Evolutionary conservation across 2,888 invertebrate species (phyloP), one percentile per base, ranked within the genome.

Genomic region (Acronicta alni): DNA sequence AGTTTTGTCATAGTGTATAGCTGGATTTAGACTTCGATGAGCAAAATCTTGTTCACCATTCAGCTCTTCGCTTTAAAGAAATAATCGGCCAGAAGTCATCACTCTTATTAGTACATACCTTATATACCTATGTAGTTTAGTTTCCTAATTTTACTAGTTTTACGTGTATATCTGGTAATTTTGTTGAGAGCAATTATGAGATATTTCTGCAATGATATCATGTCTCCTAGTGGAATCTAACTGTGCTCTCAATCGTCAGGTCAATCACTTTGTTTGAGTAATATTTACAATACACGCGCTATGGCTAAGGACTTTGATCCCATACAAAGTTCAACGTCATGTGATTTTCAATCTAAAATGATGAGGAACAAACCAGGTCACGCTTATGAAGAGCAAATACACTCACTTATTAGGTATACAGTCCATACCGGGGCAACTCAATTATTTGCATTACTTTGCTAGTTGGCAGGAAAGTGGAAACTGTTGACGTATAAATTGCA

Each of bases 251-350:
- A 30, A 30, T 30, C 35, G 23, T 14, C 39, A 44, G 51, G 41
- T 52, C 44, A 67, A 58, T 45, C 10, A 47, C 41, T 55, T 15
- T 26, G 10, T 53, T 45, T 37, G 42, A 53, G n/a, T 15, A 18
- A n/a, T n/a, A 30, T 12, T 38, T 54, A 63, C 64, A 62, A 57
- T 10, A 17, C 41, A 52, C 38, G 12, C 23, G 6, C n/a, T 70
- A 41, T 61, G 45, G 17, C 17, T 39, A 39, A 62, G 63, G 17
- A 69, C 56, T 56, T 68, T 55, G 56, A 46, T 37, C 56, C 46
- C 17, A 69, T 52, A 30, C n/a, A 67, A 58, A 69, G 15, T 47
- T 41, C 17, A 48, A 53, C 20, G 43, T 45, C 47, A 51, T 30
- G 35, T 72, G 53, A 63, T 58, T 43, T 35, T 48, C 42, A 62